These are phyloP conservation scores for Gasteruption jaculator DNA, from an alignment of 2,888 invertebrate species.

Conservation along the genomic window DNA sequence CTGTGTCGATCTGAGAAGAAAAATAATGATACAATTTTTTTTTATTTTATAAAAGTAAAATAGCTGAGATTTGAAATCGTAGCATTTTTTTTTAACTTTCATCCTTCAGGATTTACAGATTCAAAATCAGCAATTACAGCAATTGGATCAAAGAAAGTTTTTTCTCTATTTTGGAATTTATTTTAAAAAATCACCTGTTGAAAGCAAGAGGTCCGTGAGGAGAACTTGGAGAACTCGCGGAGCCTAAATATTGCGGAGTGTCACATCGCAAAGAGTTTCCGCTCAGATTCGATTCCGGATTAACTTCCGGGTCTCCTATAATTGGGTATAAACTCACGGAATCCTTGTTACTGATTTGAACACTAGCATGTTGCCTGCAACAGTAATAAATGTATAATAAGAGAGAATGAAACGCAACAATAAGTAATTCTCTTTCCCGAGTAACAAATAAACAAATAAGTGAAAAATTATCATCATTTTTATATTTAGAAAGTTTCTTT, in stretches of 20 bases:
- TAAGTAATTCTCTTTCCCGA: no score
- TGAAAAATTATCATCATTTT: no score
- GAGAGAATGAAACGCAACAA: slow-evolving; percentile 10
- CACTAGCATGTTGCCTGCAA: slow-evolving; percentile 28
- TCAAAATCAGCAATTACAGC: neutral
- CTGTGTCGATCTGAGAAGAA: slow-evolving; percentile 30
- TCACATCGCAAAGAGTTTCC: slow-evolving; percentile 37
- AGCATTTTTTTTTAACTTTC: neutral
- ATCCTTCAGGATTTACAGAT: neutral
- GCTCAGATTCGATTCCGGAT: no score
- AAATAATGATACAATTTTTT: slow-evolving; percentile 9
- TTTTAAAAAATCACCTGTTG: slow-evolving; percentile 31
- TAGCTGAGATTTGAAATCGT: slow-evolving; percentile 5
- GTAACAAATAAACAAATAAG: no score
- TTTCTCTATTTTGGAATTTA: neutral
- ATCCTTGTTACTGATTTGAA: slow-evolving; percentile 31
- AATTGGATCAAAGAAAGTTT: no score
- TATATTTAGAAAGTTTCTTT: no score
- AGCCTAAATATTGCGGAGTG: slow-evolving; percentile 35
- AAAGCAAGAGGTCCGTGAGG: slow-evolving; percentile 38
- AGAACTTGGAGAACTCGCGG: slow-evolving; percentile 38
- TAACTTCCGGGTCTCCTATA: slow-evolving; percentile 29
- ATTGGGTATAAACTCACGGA: slow-evolving; percentile 32
- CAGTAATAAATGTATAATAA: slow-evolving; percentile 12
- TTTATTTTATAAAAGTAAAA: neutral